Conservation (phyloP, 2,797 vertebrate species). For the Sebastes oblongus region DNA sequence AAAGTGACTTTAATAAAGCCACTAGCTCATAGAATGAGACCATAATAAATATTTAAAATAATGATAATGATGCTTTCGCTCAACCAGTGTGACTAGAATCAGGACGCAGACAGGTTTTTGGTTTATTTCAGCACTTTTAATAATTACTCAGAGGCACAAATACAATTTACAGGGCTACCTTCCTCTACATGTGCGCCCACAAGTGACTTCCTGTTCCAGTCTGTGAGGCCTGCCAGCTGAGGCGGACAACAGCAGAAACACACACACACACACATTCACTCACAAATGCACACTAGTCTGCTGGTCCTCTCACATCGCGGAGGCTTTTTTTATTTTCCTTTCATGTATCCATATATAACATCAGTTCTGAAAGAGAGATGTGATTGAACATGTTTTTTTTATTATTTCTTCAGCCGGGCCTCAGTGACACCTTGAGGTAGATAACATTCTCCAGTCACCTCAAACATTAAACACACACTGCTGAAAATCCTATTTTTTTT, state of each 20-base stretch:
- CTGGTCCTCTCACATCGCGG: constrained; percentile 15
- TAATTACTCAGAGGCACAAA: constrained; percentile 82
- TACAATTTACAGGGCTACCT: constrained; percentile 73
- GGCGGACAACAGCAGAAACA: constrained; percentile 43
- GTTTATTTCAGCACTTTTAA: constrained; percentile 78
- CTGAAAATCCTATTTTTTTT: not conserved
- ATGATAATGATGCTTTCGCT: not conserved
- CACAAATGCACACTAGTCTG: constrained; percentile 1
- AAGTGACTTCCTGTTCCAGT: constrained; percentile 51
- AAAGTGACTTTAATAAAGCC: not conserved
- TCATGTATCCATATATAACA: constrained; percentile 14
- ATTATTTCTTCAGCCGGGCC: constrained; percentile 25
- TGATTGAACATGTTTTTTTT: constrained; percentile 2
- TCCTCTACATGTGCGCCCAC: constrained; percentile 58
- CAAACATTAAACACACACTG: constrained; percentile 31
- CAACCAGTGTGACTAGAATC: not conserved
- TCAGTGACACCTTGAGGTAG: constrained; percentile 74
- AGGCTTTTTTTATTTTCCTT: constrained; percentile 1
- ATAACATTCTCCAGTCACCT: constrained; percentile 62
- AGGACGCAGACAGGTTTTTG: not conserved
- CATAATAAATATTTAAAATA: not conserved
- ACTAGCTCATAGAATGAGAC: not conserved
- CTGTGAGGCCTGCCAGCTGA: constrained; percentile 30
- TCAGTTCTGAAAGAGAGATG: constrained; percentile 31
- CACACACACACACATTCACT: constrained; percentile 1